A percentile compares a stretch with the other conserved stretches of the same genome.
phyloP scores from a whole-genome alignment of 2,797 vertebrate genomes.

The Chromis chromis region DNA sequence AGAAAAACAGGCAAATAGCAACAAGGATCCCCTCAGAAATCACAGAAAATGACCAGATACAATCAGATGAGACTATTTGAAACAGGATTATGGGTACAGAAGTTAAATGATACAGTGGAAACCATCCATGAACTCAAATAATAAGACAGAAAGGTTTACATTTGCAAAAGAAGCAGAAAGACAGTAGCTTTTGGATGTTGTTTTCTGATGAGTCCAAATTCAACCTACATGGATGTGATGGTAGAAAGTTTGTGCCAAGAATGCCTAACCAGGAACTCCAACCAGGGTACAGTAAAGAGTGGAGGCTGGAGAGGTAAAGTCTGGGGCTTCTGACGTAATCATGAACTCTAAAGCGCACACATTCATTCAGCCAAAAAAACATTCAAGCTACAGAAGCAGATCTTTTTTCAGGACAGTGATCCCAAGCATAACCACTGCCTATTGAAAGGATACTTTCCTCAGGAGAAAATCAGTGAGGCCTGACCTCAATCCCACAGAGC shows the following conservation, averaged over 20 bases:
- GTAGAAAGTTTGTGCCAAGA: too few relatives aligned
- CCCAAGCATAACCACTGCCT: background rate
- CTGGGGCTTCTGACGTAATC: background rate
- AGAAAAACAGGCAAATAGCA: background rate
- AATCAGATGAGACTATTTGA: background rate
- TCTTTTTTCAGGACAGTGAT: background rate
- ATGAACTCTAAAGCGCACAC: background rate
- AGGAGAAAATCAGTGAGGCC: too few relatives aligned
- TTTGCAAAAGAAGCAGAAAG: too few relatives aligned
- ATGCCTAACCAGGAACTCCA: background rate
- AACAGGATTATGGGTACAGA: background rate
- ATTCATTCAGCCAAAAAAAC: background rate
- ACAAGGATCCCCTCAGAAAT: background rate
- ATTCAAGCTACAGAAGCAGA: background rate
- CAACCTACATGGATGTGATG: background rate
- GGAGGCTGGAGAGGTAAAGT: background rate
- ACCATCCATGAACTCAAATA: background rate
- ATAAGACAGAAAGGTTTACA: too few relatives aligned
- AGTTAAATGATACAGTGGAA: background rate
- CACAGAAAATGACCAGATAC: background rate
- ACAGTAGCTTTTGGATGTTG: background rate
- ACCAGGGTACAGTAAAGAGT: background rate
- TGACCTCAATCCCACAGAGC: too few relatives aligned
- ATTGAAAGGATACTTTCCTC: background rate
- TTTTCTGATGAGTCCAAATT: background rate